A percentile compares a stretch with the other conserved stretches of the same genome.
phyloP scores from a whole-genome alignment of 2,797 vertebrate genomes.

The Gallinago stenura region DNA sequence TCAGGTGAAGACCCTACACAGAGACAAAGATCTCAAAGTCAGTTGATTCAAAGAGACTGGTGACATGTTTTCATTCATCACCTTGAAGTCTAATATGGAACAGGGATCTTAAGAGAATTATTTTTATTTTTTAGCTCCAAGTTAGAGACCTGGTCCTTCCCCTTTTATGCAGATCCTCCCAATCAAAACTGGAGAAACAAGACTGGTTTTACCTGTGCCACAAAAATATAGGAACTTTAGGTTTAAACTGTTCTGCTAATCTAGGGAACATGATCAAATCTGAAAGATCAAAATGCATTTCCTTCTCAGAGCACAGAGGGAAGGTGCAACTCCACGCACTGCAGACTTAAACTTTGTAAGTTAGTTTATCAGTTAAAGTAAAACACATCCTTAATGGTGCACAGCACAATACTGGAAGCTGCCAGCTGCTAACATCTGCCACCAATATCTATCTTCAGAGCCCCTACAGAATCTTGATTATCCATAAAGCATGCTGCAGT shows the following conservation, averaged over 20 bases:
- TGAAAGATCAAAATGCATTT: background rate
- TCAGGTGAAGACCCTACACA: background rate
- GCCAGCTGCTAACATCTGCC: background rate
- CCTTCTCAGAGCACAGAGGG: background rate
- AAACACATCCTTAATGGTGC: background rate
- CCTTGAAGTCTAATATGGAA: background rate
- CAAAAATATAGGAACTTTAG: background rate
- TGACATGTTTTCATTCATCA: background rate
- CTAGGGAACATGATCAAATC: background rate
- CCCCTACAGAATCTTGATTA: background rate
- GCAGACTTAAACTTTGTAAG: background rate
- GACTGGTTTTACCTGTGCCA: background rate
- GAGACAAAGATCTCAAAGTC: background rate
- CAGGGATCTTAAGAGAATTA: background rate
- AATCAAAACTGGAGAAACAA: background rate
- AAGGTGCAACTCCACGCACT: background rate
- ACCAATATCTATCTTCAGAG: background rate
- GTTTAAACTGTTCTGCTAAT: background rate
- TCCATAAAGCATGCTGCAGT: conserved; percentile 3
- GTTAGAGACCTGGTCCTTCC: background rate
- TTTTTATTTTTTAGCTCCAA: background rate
- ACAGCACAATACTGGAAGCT: background rate
- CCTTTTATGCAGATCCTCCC: background rate
- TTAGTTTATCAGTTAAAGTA: background rate
- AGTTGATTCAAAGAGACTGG: background rate